A percentile compares a stretch with the other conserved stretches of the same genome.
These are phyloP conservation scores for Stichodactyla mertensii DNA, from an alignment of 64 coral and sea anemone species.

Conservation along the genomic window DNA sequence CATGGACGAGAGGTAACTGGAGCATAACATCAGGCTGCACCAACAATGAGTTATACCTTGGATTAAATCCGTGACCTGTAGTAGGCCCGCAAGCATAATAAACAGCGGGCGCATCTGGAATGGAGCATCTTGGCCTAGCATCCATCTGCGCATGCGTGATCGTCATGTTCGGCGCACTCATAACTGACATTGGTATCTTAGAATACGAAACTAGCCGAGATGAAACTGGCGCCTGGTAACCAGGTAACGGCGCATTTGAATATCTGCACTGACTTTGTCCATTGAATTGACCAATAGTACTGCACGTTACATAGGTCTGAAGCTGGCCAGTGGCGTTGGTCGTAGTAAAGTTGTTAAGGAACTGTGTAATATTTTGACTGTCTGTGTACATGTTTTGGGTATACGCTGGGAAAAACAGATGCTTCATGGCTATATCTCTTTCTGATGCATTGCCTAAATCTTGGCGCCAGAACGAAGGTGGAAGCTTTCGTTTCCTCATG, in stretches of 20 bases:
- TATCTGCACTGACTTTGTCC: not conserved
- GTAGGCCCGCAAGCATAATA: slow-evolving; percentile 23
- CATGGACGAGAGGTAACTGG: slow-evolving; percentile 58
- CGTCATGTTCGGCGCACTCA: not conserved
- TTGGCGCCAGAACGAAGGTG: slow-evolving; percentile 53
- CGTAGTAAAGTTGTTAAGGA: not conserved
- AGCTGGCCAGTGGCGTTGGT: not conserved
- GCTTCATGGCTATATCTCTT: not conserved
- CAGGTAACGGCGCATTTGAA: not conserved
- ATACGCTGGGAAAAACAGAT: not conserved
- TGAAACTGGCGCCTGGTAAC: not conserved
- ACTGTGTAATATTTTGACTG: not conserved
- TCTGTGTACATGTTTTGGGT: not conserved
- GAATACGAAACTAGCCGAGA: slow-evolving; percentile 1
- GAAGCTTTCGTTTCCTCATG: slow-evolving; percentile 51
- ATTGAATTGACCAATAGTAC: not conserved
- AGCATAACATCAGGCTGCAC: slow-evolving; percentile 47
- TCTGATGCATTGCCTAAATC: slow-evolving; percentile 11
- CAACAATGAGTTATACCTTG: slow-evolving; percentile 58
- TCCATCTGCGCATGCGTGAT: slow-evolving; percentile 13
- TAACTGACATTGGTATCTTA: not conserved
- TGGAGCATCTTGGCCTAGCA: slow-evolving; percentile 5
- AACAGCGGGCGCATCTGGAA: not conserved
- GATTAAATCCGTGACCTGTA: slow-evolving; percentile 54
- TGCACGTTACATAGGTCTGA: not conserved